Base-by-base conservation (phyloP, 2,888 invertebrate species). In the Pristionchus maxplancki region DNA sequence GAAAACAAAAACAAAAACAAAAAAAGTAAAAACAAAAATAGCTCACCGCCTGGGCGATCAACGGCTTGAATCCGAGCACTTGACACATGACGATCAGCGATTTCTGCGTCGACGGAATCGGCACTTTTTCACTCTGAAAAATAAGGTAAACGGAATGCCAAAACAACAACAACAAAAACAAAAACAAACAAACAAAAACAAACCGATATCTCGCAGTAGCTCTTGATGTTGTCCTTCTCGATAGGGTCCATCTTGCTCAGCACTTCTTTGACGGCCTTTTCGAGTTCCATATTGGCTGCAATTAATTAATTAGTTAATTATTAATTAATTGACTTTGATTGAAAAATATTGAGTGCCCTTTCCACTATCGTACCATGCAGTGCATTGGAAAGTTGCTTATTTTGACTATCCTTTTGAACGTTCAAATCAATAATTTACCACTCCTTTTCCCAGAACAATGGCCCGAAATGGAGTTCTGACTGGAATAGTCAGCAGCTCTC, bases 221-320 rank as follows among this genome's bases (percentile, higher is more conserved):
- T 44, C 44, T n/a, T n/a, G 44, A 78, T 78, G 44, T 78, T 78
- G 44, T 78, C 78, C 44, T 20, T 24, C 48, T 78, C 78, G 0
- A 13, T 28, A 3, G 11, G 9, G 44, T 44, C 44, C 78, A 78
- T 78, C 28, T 78, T 78, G 0, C 17, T 24, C n/a, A 78, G 78
- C 78, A 78, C n/a, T 44, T 78, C 78, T 13, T 17, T 24, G 13
- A 78, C 44, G 17, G 44, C 78, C 44, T 78, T 78, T 28, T 78
- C 78, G n/a, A 78, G 44, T 24, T 78, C 78, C 78, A 78, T 78
- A 13, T 78, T 78, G 44, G 78, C 78, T 78, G 78, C 1, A 78
- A 78, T 71, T 71, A 34, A 74, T 74, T 40, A 31, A 40, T 58
- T n/a, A 24, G n/a, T n/a, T n/a, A n/a, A 17, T n/a, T 13, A 17